Base-by-base conservation (phyloP, 2,113 vertebrate species). In the Nycticebus coucang region DNA sequence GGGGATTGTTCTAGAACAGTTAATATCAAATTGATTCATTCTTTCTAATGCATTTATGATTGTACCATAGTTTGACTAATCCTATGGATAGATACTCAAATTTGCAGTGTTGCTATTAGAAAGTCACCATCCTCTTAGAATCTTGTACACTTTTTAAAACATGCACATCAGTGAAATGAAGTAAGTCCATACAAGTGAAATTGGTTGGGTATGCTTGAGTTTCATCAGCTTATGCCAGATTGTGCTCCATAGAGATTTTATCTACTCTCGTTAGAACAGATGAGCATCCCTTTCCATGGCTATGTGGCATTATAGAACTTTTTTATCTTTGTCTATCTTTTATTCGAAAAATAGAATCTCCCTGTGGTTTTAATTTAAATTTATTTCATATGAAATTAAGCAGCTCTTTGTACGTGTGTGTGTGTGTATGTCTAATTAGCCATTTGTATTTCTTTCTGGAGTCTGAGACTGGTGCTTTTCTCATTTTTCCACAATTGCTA, bases 331-430 rank as follows among this genome's bases (percentile, higher is more conserved):
- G 74, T 97, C 15, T 71, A 0, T 95, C 45, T 87, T 45, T 0
- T 84, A 87, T 92, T 57, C 93, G 87, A 91, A 74, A 97, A 90
- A 26, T 92, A 33, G 50, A 60, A 50, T 90, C 7, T 68, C 50
- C 71, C 82, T 79, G 60, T 62, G 33, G 87, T 69, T 93, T 96
- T 83, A 84, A 84, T 88, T 87, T 91, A n/a, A 45, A 22, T 93
- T 93, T 93, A 82, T 84, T 97, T 84, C 95, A 26, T 96, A 33
- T 96, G 75, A 83, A 83, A 74, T 87, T 35, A 53, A 72, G n/a
- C 35, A 28, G 45, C 45, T 81, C 30, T 94, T 92, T 87, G 5
- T 86, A 45, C 50, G 82, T 59, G 5, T 86, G 35, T 57, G 82
- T 59, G 5, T 86, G 35, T 57, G 5, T 86, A 35, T 57, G 82